These are phyloP conservation scores for Ciconia boyciana DNA, from an alignment of 2,113 vertebrate genomes.

Conservation along the genomic window DNA sequence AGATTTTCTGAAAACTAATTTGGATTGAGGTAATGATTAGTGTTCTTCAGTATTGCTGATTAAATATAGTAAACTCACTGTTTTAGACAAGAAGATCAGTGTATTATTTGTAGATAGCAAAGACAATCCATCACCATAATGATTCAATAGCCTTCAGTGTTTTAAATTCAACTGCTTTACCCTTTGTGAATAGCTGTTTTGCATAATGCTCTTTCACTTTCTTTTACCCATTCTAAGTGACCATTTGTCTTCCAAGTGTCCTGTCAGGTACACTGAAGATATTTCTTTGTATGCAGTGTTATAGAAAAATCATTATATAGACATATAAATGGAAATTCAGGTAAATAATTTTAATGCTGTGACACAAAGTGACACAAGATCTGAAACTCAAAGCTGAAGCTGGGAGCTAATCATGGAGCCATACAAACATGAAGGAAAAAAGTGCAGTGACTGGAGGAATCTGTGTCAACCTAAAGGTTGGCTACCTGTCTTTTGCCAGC, in stretches of 20 bases:
- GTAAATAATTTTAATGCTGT: background rate
- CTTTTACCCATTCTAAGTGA: constrained; percentile 40
- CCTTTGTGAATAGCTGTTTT: constrained; percentile 36
- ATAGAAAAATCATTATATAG: background rate
- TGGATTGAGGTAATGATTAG: background rate
- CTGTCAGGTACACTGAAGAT: constrained; percentile 7
- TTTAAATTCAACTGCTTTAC: constrained; percentile 50
- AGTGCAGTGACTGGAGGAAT: background rate
- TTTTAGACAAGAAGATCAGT: constrained; percentile 24
- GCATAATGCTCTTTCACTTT: constrained; percentile 38
- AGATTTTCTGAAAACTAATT: constrained; percentile 10
- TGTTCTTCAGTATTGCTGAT: background rate
- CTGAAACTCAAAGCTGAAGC: background rate
- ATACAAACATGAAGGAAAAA: background rate
- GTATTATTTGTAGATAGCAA: constrained; percentile 42
- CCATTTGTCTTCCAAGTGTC: constrained; percentile 49
- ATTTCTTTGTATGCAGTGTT: background rate
- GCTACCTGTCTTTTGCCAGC: background rate
- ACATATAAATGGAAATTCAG: background rate
- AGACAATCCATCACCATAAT: constrained; percentile 56
- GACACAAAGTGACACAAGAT: background rate
- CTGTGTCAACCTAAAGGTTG: background rate
- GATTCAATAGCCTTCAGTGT: constrained; percentile 15
- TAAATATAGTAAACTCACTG: constrained; percentile 27
- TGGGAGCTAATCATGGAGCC: background rate